Evolutionary conservation across 23 tunicate species (phyloP).

Genomic region (Ciona savignyi): DNA sequence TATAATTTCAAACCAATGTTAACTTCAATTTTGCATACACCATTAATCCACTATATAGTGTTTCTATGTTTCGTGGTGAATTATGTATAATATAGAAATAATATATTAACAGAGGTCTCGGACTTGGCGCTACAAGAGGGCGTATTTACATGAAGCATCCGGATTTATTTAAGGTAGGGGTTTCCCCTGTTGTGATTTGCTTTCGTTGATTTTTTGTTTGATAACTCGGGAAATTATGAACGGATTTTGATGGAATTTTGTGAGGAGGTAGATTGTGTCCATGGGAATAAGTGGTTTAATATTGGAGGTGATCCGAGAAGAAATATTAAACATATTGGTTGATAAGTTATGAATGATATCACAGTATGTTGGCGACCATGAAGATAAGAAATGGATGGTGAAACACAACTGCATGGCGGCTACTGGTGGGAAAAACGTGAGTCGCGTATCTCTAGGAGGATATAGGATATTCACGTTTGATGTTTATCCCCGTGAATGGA

Average conservation of each 20-base stretch:
- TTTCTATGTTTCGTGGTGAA: too few species aligned
- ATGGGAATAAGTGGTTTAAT: too few species aligned
- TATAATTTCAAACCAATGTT: too few species aligned
- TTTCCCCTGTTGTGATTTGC: neutral
- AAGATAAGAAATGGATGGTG: conserved; percentile 97
- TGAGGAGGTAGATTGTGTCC: neutral
- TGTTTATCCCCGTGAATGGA: too few species aligned
- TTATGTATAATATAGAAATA: too few species aligned
- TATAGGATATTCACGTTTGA: too few species aligned
- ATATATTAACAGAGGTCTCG: conserved; percentile 53
- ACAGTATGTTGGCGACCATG: conserved; percentile 87
- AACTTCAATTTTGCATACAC: too few species aligned
- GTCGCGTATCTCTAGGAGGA: too few species aligned
- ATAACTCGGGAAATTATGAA: too few species aligned
- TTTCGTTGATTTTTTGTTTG: neutral
- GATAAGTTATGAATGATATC: neutral
- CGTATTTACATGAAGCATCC: conserved; percentile 98
- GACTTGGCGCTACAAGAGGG: conserved; percentile 90
- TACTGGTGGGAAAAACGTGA: conserved; percentile 98
- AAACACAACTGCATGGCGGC: conserved; percentile 88
- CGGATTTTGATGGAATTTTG: neutral
- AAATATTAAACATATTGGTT: too few species aligned
- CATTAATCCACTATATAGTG: too few species aligned
- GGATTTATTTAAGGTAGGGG: conserved; percentile 72
- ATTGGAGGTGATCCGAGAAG: too few species aligned